These are phyloP conservation scores for Branchellion lobata DNA, from an alignment of 2,888 invertebrate genomes.

Conservation along the genomic window DNA sequence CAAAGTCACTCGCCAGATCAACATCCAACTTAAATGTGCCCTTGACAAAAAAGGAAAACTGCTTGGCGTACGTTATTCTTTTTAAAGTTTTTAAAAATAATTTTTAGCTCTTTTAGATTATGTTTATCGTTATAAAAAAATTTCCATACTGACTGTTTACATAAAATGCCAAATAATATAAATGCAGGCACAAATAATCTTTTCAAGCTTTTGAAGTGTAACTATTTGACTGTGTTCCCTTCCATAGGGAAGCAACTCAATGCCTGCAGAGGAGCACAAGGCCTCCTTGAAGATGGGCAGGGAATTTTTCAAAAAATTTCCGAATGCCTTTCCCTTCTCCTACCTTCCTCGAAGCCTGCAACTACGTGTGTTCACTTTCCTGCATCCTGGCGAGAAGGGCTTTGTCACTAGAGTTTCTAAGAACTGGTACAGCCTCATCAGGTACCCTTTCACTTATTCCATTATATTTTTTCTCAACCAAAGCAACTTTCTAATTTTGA, in stretches of 20 bases:
- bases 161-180: no score
- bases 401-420: conserved; percentile 55
- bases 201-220: no score
- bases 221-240: no score
- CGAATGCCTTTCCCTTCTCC: conserved; percentile 55
- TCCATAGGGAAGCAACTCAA: conserved; percentile 16
- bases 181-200: no score
- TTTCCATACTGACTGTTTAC: not conserved
- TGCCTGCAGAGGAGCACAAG: conserved; percentile 24
- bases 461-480: no score
- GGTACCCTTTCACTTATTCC: conserved; percentile 22
- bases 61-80: not conserved
- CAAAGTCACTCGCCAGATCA: conserved; percentile 15
- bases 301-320: conserved; percentile 21
- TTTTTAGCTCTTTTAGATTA: conserved; percentile 6
- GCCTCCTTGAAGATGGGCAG: conserved; percentile 11
- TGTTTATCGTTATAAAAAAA: not conserved
- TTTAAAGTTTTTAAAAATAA: not conserved
- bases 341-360: conserved; percentile 57
- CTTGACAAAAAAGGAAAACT: conserved; percentile 25
- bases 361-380: conserved; percentile 58
- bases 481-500: no score
- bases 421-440: conserved; percentile 56
- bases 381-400: conserved; percentile 57
- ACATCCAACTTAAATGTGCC: conserved; percentile 1